Conservation (phyloP, 2,797 vertebrate species). For the Oreortyx pictus region DNA sequence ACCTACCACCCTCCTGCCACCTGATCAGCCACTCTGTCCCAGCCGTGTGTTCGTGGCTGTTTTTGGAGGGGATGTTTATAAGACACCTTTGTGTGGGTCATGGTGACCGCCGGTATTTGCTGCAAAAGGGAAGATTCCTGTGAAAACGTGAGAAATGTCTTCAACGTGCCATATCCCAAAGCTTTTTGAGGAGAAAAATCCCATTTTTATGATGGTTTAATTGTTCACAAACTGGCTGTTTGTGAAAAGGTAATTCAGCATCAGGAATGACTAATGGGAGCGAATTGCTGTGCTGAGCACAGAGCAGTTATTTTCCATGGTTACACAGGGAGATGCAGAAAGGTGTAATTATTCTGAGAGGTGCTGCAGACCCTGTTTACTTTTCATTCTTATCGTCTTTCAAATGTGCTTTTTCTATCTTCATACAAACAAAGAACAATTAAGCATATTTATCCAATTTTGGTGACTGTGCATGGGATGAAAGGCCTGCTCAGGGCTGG, state of each 20-base stretch:
- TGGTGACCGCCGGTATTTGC: not conserved
- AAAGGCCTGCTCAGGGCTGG: not conserved
- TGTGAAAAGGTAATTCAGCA: constrained; percentile 27
- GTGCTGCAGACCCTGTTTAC: not conserved
- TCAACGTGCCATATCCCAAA: not conserved
- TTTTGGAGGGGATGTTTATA: not conserved
- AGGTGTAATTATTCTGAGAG: constrained; percentile 28
- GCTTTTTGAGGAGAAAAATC: not conserved
- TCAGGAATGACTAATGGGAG: not conserved
- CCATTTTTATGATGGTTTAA: constrained; percentile 34
- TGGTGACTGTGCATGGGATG: not conserved
- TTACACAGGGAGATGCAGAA: constrained; percentile 38
- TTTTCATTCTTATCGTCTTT: not conserved
- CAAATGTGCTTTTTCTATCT: not conserved
- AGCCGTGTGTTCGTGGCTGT: accelerated
- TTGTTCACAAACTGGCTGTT: constrained; percentile 13
- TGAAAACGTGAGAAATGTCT: not conserved
- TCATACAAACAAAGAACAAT: not conserved
- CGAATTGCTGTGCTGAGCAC: not conserved
- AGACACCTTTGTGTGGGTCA: accelerated
- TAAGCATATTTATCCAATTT: not conserved
- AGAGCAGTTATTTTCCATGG: constrained; percentile 52
- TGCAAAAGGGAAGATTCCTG: not conserved
- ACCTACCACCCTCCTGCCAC: accelerated
- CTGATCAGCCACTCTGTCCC: not conserved